phyloP scores from a whole-genome alignment of 35 echinoderm and acorn worm genomes.

The Apostichopus japonicus region DNA sequence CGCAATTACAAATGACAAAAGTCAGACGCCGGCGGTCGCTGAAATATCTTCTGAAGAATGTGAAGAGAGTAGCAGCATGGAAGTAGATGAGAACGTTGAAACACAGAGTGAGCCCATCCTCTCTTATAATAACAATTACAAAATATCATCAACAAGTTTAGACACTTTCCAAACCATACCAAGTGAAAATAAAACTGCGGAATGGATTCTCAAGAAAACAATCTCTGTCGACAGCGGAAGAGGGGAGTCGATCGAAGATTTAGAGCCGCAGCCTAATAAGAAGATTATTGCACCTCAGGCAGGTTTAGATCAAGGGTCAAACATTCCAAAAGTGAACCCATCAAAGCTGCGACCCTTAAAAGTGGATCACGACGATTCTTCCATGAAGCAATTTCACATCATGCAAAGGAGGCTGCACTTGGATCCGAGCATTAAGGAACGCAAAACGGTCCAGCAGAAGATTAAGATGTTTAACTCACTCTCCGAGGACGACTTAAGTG shows the following conservation, averaged over 20 bases:
- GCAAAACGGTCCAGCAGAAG: constrained; percentile 59
- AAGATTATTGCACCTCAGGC: not conserved
- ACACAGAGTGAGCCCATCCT: constrained; percentile 13
- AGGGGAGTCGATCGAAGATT: constrained; percentile 74
- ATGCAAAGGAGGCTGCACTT: constrained; percentile 39
- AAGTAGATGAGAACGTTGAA: not conserved
- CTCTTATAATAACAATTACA: not conserved
- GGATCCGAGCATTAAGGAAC: not conserved
- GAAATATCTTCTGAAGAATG: constrained; percentile 1
- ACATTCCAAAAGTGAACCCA: constrained; percentile 40
- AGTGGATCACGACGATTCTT: constrained; percentile 20
- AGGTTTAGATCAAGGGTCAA: not conserved
- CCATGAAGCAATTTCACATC: constrained; percentile 35
- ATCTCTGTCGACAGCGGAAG: constrained; percentile 81
- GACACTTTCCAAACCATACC: not conserved
- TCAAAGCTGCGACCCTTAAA: constrained; percentile 38
- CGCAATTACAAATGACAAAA: not conserved
- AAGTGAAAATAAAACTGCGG: constrained; percentile 43
- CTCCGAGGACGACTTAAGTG: constrained; percentile 53
- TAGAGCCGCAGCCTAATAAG: not conserved
- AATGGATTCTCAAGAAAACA: constrained; percentile 67
- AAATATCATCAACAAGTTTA: not conserved
- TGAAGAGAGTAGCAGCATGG: not conserved
- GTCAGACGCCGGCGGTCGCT: not conserved
- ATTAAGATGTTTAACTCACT: constrained; percentile 85